Percentiles rank a stretch among this genome's conserved stretches.
Conservation (phyloP, 2,888 invertebrate genomes). For the Pogonocherus hispidulus region DNA sequence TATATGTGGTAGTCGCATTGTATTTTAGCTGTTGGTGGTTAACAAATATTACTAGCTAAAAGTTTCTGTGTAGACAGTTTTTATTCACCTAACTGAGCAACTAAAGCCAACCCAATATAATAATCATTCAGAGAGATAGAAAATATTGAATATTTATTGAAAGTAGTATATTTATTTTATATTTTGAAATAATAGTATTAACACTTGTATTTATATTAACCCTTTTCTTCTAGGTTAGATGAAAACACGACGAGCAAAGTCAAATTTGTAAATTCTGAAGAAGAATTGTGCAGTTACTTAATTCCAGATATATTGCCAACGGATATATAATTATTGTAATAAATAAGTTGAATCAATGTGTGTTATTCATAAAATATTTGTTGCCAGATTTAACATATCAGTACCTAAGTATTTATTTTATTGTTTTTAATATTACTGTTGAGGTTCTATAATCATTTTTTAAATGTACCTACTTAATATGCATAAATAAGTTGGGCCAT, state of each 20-base stretch:
- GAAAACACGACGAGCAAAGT: slow-evolving; percentile 85
- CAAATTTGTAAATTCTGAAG: slow-evolving; percentile 78
- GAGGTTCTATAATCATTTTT: neutral
- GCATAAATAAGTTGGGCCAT: neutral
- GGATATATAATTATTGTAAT: slow-evolving; percentile 71
- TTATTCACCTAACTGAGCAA: too few species aligned
- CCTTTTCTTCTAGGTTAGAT: slow-evolving; percentile 74
- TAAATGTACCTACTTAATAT: neutral
- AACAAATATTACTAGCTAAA: too few species aligned
- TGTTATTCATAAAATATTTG: neutral
- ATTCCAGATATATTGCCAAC: slow-evolving; percentile 85
- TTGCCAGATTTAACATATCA: slow-evolving; percentile 32
- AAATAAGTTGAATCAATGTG: slow-evolving; percentile 2
- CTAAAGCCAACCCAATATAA: too few species aligned
- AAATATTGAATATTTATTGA: too few species aligned
- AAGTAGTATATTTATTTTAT: too few species aligned
- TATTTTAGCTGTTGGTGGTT: too few species aligned
- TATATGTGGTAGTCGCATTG: too few species aligned
- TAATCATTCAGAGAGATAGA: too few species aligned
- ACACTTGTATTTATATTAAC: neutral
- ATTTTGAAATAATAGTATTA: too few species aligned
- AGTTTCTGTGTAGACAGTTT: too few species aligned
- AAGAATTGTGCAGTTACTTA: slow-evolving; percentile 80
- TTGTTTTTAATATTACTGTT: too few species aligned
- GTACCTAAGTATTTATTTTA: slow-evolving; percentile 11